A percentile compares a stretch with the other conserved stretches of the same genome.
phyloP scores from a whole-genome alignment of 1,140 invertebrate species.

The Stegodyphus dumicola region DNA sequence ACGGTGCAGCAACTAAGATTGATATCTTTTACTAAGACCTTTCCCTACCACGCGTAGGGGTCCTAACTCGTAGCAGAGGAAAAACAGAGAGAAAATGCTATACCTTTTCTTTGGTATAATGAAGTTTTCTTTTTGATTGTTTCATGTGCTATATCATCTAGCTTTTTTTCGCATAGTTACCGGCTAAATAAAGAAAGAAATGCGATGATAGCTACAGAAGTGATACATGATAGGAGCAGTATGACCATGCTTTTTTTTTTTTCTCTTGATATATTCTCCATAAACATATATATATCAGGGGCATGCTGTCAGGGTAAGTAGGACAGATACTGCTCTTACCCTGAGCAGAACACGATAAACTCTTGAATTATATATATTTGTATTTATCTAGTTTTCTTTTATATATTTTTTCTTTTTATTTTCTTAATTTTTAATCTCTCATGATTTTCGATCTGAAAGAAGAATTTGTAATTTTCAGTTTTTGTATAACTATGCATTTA shows the following conservation, averaged over 20 bases:
- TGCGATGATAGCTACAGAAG: not conserved
- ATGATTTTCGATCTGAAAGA: too few species aligned
- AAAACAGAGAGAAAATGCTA: not conserved
- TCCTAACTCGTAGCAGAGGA: not conserved
- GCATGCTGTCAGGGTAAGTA: too few species aligned
- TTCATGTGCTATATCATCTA: not conserved
- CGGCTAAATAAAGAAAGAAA: not conserved
- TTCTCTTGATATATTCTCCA: too few species aligned
- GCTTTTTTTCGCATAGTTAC: slow-evolving; percentile 6
- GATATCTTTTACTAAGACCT: slow-evolving; percentile 47
- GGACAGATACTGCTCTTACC: too few species aligned
- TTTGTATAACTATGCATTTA: too few species aligned
- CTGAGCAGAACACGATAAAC: too few species aligned
- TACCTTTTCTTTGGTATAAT: slow-evolving; percentile 43
- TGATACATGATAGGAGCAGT: not conserved
- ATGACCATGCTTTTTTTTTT: not conserved
- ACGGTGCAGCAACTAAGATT: slow-evolving; percentile 37
- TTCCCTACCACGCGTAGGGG: slow-evolving; percentile 19
- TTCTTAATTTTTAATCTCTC: too few species aligned
- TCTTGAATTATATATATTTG: too few species aligned
- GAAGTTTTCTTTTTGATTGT: slow-evolving; percentile 32
- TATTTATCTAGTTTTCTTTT: too few species aligned
- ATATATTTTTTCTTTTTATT: too few species aligned
- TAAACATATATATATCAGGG: too few species aligned
- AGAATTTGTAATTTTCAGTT: too few species aligned